Conservation (phyloP, 1,140 invertebrate species). For the Musca domestica region DNA sequence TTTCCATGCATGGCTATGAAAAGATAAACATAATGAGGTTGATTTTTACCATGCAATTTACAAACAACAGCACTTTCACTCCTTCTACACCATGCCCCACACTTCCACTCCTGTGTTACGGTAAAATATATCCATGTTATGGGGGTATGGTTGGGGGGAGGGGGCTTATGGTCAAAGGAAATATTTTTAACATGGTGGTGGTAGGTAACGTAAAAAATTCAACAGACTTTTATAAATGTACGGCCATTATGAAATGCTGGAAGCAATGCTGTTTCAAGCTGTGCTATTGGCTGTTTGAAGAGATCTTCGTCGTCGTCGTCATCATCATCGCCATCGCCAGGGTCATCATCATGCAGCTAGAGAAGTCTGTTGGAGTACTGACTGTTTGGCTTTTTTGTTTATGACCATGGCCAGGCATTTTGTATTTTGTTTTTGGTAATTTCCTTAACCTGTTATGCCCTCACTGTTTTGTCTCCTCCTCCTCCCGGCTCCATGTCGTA, state of each 20-base stretch:
- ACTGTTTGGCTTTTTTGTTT: not conserved
- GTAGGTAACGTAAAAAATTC: conserved; percentile 16
- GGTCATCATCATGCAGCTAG: not conserved
- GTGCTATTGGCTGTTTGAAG: not conserved
- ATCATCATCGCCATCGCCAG: not conserved
- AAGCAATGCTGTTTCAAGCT: not conserved
- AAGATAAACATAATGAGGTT: conserved; percentile 22
- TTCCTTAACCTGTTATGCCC: not conserved
- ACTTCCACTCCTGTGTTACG: not conserved
- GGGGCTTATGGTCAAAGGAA: too few relatives aligned
- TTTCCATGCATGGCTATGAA: not conserved
- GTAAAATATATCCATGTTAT: not conserved
- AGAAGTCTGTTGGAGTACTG: not conserved
- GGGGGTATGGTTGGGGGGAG: not conserved
- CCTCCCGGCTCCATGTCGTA: not conserved
- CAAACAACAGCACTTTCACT: not conserved
- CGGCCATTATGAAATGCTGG: conserved; percentile 25
- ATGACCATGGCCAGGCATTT: conserved; percentile 2
- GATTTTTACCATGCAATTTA: conserved; percentile 21
- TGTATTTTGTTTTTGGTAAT: not conserved
- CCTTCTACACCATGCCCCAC: not conserved
- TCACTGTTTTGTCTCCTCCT: not conserved
- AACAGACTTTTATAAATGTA: conserved; percentile 28
- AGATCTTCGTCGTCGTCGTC: not conserved
- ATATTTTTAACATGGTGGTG: not conserved